phyloP scores from a whole-genome alignment of 2,113 vertebrate species.

The Hippocampus mohnikei region DNA sequence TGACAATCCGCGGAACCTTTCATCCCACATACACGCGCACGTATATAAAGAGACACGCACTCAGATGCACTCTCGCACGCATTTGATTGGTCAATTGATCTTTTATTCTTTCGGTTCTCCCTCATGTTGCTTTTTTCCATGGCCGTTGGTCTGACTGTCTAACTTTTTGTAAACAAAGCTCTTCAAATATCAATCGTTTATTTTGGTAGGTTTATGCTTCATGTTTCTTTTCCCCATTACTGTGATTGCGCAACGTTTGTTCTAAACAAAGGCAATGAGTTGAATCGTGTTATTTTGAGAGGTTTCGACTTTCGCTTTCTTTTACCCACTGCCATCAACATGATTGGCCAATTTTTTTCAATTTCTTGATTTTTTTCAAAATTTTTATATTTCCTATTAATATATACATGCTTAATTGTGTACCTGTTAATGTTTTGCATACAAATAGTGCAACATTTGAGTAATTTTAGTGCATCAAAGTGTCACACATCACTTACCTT shows the following conservation, averaged over 20 bases:
- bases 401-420: no score
- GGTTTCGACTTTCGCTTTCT: neutral
- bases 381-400: no score
- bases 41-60: constrained; percentile 14
- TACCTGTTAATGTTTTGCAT: no score
- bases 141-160: neutral
- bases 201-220: no score
- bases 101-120: neutral
- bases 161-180: neutral
- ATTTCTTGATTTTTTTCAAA: no score
- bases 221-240: neutral
- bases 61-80: constrained; percentile 21
- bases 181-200: no score
- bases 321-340: neutral
- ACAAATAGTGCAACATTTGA: neutral
- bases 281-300: neutral
- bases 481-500: constrained; percentile 70
- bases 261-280: neutral
- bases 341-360: no score
- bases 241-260: neutral
- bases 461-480: neutral
- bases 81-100: neutral
- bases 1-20: constrained; percentile 22
- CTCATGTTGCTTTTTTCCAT: neutral
- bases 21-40: constrained; percentile 27